Evolutionary conservation across 2,888 invertebrate species (phyloP).

Genomic region (Nomada lathburiana): DNA sequence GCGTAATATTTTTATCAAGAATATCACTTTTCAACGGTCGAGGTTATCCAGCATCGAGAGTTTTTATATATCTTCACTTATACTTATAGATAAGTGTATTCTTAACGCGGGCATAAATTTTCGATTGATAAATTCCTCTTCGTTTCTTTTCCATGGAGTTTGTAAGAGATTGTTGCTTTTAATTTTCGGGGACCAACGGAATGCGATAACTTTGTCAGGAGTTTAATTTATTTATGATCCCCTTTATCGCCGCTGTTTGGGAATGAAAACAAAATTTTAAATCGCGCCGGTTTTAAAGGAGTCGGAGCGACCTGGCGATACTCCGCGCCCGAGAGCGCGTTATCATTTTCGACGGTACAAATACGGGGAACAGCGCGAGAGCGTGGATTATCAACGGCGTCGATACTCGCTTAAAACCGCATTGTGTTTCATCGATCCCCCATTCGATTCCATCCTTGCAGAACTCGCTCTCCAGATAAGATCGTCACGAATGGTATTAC

Average conservation of each 20-base stretch:
- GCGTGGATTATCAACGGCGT: slow-evolving; percentile 27
- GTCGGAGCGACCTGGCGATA: not conserved
- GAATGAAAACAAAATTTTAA: not conserved
- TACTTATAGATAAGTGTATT: too few species aligned
- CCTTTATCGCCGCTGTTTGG: not conserved
- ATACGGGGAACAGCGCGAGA: slow-evolving; percentile 15
- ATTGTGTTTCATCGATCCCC: slow-evolving; percentile 54
- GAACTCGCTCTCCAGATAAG: slow-evolving; percentile 44
- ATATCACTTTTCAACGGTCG: not conserved
- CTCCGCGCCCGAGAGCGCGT: not conserved
- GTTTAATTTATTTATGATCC: too few species aligned
- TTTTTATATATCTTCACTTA: too few species aligned
- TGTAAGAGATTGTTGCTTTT: too few species aligned
- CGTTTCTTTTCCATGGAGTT: too few species aligned
- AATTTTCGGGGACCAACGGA: too few species aligned
- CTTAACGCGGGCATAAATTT: too few species aligned
- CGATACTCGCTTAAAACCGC: slow-evolving; percentile 32
- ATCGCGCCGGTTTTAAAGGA: not conserved
- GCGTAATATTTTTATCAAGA: too few species aligned
- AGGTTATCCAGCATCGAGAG: too few species aligned
- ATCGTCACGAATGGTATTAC: slow-evolving; percentile 44
- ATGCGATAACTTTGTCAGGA: too few species aligned
- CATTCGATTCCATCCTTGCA: slow-evolving; percentile 54
- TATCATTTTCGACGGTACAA: slow-evolving; percentile 38
- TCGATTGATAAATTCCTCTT: too few species aligned